These are phyloP conservation scores for Tympanuchus pallidicinctus DNA, from an alignment of 2,113 vertebrate species.

Conservation along the genomic window DNA sequence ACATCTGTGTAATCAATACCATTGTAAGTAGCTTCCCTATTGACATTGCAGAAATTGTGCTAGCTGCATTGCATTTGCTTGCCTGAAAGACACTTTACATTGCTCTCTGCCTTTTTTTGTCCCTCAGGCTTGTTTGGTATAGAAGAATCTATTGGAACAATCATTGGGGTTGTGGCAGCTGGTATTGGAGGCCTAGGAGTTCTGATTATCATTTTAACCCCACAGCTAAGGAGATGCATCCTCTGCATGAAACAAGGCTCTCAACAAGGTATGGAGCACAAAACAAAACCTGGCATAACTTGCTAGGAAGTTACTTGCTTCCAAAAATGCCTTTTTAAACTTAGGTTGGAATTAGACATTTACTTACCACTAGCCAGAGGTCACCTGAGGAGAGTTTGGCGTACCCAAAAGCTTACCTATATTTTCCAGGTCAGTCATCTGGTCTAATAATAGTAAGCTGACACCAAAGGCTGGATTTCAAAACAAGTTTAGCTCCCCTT, in stretches of 20 bases:
- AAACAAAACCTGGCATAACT: not conserved
- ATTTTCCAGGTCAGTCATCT: not conserved
- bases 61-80: not conserved
- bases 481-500: not conserved
- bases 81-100: not conserved
- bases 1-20: not conserved
- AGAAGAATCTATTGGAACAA: conserved; percentile 75
- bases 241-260: conserved; percentile 56
- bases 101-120: not conserved
- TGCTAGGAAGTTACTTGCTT: not conserved
- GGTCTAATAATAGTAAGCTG: not conserved
- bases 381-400: not conserved
- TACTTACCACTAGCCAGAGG: not conserved
- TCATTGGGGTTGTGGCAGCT: conserved; percentile 66
- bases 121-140: conserved; percentile 63
- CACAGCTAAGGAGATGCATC: conserved; percentile 57
- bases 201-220: conserved; percentile 64
- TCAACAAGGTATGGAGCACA: conserved; percentile 4
- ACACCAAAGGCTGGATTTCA: not conserved
- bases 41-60: not conserved
- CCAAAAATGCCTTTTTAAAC: not conserved
- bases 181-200: conserved; percentile 59
- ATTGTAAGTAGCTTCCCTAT: not conserved
- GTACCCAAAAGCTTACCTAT: accelerated
- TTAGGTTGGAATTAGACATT: not conserved